These are phyloP conservation scores for Drosophila sproati DNA, from an alignment of 1,140 invertebrate species.

Conservation along the genomic window DNA sequence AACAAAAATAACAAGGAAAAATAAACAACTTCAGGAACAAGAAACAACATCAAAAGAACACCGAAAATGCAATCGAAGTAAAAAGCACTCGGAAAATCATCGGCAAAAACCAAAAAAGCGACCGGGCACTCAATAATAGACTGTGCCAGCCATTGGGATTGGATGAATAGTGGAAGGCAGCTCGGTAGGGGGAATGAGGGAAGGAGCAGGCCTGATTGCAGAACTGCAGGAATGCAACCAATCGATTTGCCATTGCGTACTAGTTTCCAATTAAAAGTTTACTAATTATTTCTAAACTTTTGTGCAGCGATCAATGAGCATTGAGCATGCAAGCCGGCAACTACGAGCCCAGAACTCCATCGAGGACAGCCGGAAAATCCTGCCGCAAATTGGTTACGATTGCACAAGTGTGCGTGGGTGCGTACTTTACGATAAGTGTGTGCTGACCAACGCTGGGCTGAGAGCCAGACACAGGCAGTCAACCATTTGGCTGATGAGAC, in stretches of 20 bases:
- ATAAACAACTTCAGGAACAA: constrained; percentile 24
- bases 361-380: constrained; percentile 49
- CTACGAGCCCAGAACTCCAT: constrained; percentile 23
- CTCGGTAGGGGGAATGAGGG: background rate
- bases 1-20: background rate
- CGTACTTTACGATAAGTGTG: constrained; percentile 16
- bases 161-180: constrained; percentile 15
- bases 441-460: constrained; percentile 10
- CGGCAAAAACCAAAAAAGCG: constrained; percentile 74
- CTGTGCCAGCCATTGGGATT: constrained; percentile 3
- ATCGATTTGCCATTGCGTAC: constrained; percentile 77
- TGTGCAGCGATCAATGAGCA: constrained; percentile 78
- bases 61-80: constrained; percentile 68
- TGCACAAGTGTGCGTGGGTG: constrained; percentile 47
- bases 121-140: constrained; percentile 69
- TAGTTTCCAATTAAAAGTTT: constrained; percentile 83
- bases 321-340: constrained; percentile 70
- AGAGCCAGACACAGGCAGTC: constrained; percentile 19
- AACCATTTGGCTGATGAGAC: constrained; percentile 43
- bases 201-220: background rate
- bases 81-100: constrained; percentile 78
- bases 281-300: constrained; percentile 83
- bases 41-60: constrained; percentile 68
- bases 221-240: constrained; percentile 15
- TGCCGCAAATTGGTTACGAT: constrained; percentile 76